Conservation (phyloP, 2,797 vertebrate genomes). For the Pipistrellus pygmaeus region DNA sequence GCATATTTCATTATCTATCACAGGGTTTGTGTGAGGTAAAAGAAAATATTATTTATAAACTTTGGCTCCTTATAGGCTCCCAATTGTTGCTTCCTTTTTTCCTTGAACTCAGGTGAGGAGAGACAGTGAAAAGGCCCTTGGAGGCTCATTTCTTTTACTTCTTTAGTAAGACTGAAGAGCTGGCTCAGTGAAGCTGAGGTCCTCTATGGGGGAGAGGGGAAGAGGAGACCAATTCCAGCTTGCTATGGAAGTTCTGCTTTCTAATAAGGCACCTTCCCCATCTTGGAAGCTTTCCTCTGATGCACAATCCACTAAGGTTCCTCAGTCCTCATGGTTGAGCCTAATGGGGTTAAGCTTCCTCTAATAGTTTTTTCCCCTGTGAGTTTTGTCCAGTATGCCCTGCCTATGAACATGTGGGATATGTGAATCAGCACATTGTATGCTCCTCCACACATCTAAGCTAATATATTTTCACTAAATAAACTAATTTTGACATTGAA, state of each 20-base stretch:
- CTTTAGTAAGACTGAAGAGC: background rate
- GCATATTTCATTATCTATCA: background rate
- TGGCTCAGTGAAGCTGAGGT: background rate
- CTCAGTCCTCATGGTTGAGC: background rate
- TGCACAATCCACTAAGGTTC: background rate
- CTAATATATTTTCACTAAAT: background rate
- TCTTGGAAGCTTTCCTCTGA: background rate
- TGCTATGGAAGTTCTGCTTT: background rate
- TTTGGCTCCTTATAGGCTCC: background rate
- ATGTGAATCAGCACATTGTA: background rate
- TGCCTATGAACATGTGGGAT: rapidly evolving
- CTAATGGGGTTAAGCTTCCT: background rate
- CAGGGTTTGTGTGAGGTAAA: background rate
- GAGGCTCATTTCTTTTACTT: background rate
- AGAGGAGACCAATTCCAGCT: background rate
- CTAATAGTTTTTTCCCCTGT: background rate
- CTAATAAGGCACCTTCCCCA: background rate
- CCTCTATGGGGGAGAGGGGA: rapidly evolving
- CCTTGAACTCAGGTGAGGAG: background rate
- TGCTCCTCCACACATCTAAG: background rate
- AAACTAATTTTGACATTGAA: background rate
- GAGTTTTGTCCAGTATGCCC: background rate
- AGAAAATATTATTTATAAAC: background rate
- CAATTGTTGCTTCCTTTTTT: background rate
- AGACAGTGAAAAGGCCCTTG: background rate